Percentiles rank a stretch among this genome's conserved stretches.
phyloP scores from a whole-genome alignment of 2,113 vertebrate genomes.

The Labrus mixtus region DNA sequence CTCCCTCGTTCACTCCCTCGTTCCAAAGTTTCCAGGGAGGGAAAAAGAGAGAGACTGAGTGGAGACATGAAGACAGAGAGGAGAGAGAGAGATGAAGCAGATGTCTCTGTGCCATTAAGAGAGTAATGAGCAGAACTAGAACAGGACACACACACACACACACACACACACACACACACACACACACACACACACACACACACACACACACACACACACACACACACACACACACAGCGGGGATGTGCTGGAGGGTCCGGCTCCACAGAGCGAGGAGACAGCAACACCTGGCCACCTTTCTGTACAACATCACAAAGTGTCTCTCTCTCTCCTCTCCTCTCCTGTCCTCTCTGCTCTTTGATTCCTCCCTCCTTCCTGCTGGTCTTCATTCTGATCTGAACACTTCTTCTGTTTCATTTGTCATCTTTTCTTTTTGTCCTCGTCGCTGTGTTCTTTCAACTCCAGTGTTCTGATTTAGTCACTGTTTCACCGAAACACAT shows the following conservation, averaged over 20 bases:
- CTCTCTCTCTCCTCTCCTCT: constrained; percentile 23
- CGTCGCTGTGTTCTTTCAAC: too few relatives aligned
- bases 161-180: constrained; percentile 1
- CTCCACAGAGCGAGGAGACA: constrained; percentile 39
- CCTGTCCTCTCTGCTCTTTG: neutral
- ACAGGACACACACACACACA: constrained; percentile 36
- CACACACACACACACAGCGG: constrained; percentile 14
- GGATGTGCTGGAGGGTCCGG: constrained; percentile 51
- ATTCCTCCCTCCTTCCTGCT: neutral
- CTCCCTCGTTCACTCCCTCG: constrained; percentile 2
- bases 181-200: constrained; percentile 33
- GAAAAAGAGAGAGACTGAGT: constrained; percentile 5
- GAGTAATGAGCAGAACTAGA: constrained; percentile 62
- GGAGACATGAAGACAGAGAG: constrained; percentile 2
- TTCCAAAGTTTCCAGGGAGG: constrained; percentile 6
- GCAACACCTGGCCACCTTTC: constrained; percentile 54
- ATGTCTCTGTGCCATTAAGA: constrained; percentile 68
- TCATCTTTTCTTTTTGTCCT: neutral
- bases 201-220: constrained; percentile 32
- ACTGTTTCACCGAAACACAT: too few relatives aligned
- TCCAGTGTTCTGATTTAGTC: too few relatives aligned
- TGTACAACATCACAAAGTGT: constrained; percentile 10
- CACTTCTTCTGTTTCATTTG: neutral
- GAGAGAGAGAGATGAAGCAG: constrained; percentile 45
- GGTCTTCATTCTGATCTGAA: neutral